Base-by-base conservation (phyloP, 2,888 invertebrate species). In the Cheiracanthium punctorium region DNA sequence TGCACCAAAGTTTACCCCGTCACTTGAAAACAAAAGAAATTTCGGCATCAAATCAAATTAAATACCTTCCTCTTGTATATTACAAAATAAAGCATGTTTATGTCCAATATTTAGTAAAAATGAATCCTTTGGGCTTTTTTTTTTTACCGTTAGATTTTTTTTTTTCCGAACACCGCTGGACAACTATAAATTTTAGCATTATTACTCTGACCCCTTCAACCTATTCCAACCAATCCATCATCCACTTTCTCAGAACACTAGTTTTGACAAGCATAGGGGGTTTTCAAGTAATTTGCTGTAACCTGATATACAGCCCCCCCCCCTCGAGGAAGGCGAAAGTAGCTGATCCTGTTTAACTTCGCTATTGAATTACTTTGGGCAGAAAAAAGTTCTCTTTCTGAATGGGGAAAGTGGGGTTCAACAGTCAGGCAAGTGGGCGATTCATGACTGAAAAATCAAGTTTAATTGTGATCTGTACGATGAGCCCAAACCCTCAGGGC, bases 391-490 rank as follows among this genome's bases (percentile, higher is more conserved):
- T 58, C 24, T 58, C 58, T 58, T n/a, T 2, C 20, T 58, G 58
- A 24, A 58, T 24, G 24, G 17, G 2, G 58, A 58, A 24, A 17
- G 17, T 58, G 58, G 58, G 58, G 24, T 58, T 58, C 58, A 58
- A 58, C 58, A 58, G 24, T 24, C 24, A 58, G 17, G 58, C 58
- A 58, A 58, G 24, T 58, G 12, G 58, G 58, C 58, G 58, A 24
- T 58, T 58, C 58, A 58, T 58, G 58, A 58, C 58, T 58, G 58
- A 58, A 58, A 58, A 58, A 58, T 58, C 58, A 58, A 24, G 24
- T 20, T 24, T 58, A 58, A 58, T 58, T 24, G 24, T 58, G 58
- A 58, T 58, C 24, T 5, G 24, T 58, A 58, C 20, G 58, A 58
- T 24, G 5, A 2, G 58, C 24, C 20, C 12, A 24, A 58, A 2